Evolutionary conservation across 2,888 invertebrate genomes (phyloP).

Genomic region (Machimus atricapillus): DNA sequence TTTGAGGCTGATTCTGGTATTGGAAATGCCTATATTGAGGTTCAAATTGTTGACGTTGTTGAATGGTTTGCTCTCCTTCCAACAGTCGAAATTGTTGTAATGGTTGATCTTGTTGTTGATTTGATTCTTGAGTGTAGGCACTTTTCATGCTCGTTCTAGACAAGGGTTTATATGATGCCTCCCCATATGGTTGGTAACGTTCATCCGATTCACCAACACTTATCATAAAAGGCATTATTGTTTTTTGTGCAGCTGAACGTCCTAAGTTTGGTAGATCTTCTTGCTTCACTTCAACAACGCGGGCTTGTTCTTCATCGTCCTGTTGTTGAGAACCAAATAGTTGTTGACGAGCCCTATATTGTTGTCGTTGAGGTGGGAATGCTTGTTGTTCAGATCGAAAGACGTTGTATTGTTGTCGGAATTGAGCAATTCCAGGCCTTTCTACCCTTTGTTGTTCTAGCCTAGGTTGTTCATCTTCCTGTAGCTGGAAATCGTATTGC

Average conservation of each 20-base stretch:
- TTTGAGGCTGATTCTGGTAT: neutral
- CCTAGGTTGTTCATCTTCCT: constrained; percentile 40
- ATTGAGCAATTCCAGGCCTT: neutral
- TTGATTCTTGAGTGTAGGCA: neutral
- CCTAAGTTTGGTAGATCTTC: neutral
- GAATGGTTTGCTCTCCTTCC: constrained; percentile 44
- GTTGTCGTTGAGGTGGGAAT: constrained; percentile 39
- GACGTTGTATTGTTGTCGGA: neutral
- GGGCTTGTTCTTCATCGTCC: constrained; percentile 47
- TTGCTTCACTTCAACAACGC: constrained; percentile 35
- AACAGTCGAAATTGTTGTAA: neutral
- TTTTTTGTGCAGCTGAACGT: neutral
- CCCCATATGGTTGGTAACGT: constrained; percentile 50
- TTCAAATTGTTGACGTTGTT: neutral
- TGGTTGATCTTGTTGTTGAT: neutral
- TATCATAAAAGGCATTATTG: constrained; percentile 52
- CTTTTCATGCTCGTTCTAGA: neutral
- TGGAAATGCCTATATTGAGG: neutral
- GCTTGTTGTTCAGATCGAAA: constrained; percentile 1
- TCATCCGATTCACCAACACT: constrained; percentile 54
- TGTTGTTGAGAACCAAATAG: constrained; percentile 38
- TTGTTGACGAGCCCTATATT: neutral
- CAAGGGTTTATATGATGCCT: constrained; percentile 44
- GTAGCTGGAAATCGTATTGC: constrained; percentile 42
- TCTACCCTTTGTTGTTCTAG: constrained; percentile 48